A percentile compares a stretch with the other conserved stretches of the same genome.
Evolutionary conservation across 2,888 invertebrate species (phyloP).

Genomic region (Philhelius pedissequus): DNA sequence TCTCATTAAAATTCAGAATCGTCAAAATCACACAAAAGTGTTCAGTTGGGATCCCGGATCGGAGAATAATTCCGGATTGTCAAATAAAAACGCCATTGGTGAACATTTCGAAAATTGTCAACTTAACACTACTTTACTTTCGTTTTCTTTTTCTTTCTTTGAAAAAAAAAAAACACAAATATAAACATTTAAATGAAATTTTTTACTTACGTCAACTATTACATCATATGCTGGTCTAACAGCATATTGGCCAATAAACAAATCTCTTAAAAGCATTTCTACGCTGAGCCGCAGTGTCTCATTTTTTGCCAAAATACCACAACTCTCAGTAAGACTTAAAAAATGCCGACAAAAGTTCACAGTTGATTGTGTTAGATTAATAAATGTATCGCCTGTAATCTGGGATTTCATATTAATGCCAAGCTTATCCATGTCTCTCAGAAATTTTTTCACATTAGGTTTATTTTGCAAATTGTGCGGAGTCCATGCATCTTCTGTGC

Average conservation of each 20-base stretch:
- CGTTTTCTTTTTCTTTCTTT: too few species aligned
- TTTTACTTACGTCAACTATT: slow-evolving; percentile 76
- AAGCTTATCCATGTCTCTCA: slow-evolving; percentile 75
- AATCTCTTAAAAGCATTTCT: slow-evolving; percentile 75
- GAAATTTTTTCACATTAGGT: slow-evolving; percentile 75
- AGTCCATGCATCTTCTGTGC: slow-evolving; percentile 78
- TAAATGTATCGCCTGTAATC: slow-evolving; percentile 78
- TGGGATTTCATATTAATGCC: slow-evolving; percentile 77
- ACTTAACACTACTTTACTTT: too few species aligned
- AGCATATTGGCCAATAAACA: slow-evolving; percentile 76
- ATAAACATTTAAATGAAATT: too few species aligned
- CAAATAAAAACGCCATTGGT: too few species aligned
- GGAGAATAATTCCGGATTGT: too few species aligned
- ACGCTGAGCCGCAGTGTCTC: slow-evolving; percentile 75
- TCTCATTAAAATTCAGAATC: too few species aligned
- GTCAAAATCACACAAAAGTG: too few species aligned
- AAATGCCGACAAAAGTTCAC: slow-evolving; percentile 77
- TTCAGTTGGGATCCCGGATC: too few species aligned
- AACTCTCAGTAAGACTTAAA: slow-evolving; percentile 76
- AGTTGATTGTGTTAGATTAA: slow-evolving; percentile 78
- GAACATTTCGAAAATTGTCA: too few species aligned
- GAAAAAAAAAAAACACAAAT: too few species aligned
- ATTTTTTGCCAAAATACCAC: slow-evolving; percentile 77
- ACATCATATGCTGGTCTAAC: slow-evolving; percentile 75
- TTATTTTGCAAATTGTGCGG: slow-evolving; percentile 79